A percentile compares a stretch with the other conserved stretches of the same genome.
Evolutionary conservation across 2,888 invertebrate species (phyloP).

Genomic region (Leptinotarsa tumamoca): DNA sequence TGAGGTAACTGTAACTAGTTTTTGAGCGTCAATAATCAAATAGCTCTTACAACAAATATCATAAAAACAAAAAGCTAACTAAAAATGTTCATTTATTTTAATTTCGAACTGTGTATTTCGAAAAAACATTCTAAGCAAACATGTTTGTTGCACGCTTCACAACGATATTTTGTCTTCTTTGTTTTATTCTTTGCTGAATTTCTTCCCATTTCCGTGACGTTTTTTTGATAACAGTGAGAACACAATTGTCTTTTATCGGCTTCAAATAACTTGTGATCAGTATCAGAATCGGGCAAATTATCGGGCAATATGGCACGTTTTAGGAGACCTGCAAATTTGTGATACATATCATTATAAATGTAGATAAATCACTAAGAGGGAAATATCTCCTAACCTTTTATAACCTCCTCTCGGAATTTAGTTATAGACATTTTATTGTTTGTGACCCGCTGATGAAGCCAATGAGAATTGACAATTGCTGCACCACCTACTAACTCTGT

Average conservation of each 20-base stretch:
- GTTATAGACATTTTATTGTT: not conserved
- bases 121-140: not conserved
- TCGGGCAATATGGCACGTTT: not conserved
- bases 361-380: not conserved
- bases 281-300: not conserved
- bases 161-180: not conserved
- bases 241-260: constrained; percentile 2
- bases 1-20: not conserved
- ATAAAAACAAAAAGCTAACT: not conserved
- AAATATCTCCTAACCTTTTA: not conserved
- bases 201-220: not conserved
- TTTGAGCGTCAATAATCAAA: not conserved
- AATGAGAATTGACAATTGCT: not conserved
- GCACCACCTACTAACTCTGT: not conserved
- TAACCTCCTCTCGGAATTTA: not conserved
- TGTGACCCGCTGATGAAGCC: not conserved
- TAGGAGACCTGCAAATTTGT: not conserved
- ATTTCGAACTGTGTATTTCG: not conserved
- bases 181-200: constrained; percentile 1
- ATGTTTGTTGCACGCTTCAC: not conserved
- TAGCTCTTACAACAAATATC: not conserved
- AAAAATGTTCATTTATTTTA: not conserved
- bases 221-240: not conserved
- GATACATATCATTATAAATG: not conserved
- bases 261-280: not conserved